Base-by-base conservation (phyloP, 1,140 invertebrate species). In the Caenorhabditis remanei region DNA sequence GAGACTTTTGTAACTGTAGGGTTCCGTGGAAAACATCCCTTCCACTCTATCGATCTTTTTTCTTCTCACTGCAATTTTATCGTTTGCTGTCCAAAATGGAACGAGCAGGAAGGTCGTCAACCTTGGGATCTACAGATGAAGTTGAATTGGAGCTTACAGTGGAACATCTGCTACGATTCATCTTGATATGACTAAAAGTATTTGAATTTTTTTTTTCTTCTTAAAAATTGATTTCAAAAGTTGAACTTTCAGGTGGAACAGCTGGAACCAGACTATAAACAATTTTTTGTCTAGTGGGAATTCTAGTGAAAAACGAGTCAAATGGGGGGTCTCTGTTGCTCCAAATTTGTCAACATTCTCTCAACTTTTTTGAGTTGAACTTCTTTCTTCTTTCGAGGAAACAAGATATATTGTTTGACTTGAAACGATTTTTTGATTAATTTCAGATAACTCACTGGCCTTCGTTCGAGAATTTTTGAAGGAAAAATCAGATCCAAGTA, bases 141-240 rank as follows among this genome's bases (percentile, higher is more conserved):
- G 71, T 79, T 1, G 71, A 79, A n/a, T 50, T 79, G 21, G 71
- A 79, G 21, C 71, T 19, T 9, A n/a, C n/a, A 79, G 71, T 50
- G 71, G 71, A 53, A 79, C 19, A 11, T 79, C 71, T 79, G 71
- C 71, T 8, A 79, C 71, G 41, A 79, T 79, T 53, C 71, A 79
- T 24, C 71, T 79, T 50, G 71, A 79, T 79, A 79, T 79, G 46
- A 79, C 71, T 79, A 46, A n/a, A 79, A 46, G 71, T 79, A 46
- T 53, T 9, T 24, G 21, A 24, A 67, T 4, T 3, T 2, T 4
- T 19, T 46, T 43, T 16, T 71, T 43, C 65, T n/a, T 40, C n/a
- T 19, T n/a, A 19, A 14, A 43, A 53, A 79, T 53, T 50, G 13
- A 4, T 79, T 11, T 53, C 11, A 79, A 79, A 8, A 19, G 19